These are phyloP conservation scores for Eupeodes latifasciatus DNA, from an alignment of 2,888 invertebrate genomes.

Conservation along the genomic window DNA sequence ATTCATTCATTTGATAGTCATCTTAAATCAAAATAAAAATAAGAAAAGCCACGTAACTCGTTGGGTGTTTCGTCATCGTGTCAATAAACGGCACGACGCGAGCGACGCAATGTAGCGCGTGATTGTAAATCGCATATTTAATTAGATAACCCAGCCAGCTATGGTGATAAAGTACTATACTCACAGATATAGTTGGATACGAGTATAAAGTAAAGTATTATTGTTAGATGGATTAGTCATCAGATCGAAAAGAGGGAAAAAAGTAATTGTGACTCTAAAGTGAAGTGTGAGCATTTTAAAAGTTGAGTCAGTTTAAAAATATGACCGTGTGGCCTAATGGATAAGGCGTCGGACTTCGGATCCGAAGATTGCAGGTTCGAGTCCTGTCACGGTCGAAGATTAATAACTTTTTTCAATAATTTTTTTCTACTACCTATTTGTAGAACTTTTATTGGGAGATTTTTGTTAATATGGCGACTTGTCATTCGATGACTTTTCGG, in stretches of 20 bases:
- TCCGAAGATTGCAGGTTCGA: constrained; percentile 77
- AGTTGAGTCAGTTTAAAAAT: not conserved
- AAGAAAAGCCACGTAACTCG: constrained; percentile 21
- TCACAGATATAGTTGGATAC: not conserved
- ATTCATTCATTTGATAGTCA: constrained; percentile 26
- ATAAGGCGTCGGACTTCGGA: constrained; percentile 76
- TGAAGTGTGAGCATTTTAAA: constrained; percentile 31
- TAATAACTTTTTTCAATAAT: not conserved
- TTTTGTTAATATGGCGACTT: too few relatives aligned
- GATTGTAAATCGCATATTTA: constrained; percentile 17
- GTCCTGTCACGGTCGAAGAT: constrained; percentile 72
- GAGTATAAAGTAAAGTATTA: not conserved
- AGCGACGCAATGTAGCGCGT: constrained; percentile 37
- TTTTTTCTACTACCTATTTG: not conserved
- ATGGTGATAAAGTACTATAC: not conserved
- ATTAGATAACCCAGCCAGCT: constrained; percentile 19
- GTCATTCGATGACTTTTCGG: too few relatives aligned
- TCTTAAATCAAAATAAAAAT: not conserved
- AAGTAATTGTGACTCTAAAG: not conserved
- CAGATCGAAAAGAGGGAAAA: not conserved
- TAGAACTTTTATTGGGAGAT: not conserved
- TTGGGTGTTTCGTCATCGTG: constrained; percentile 42
- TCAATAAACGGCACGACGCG: constrained; percentile 41
- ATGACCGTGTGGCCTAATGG: constrained; percentile 76
- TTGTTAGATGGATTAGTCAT: not conserved